A percentile compares a stretch with the other conserved stretches of the same genome.
These are phyloP conservation scores for Plutella xylostella DNA, from an alignment of 2,888 invertebrate genomes.

Conservation along the genomic window DNA sequence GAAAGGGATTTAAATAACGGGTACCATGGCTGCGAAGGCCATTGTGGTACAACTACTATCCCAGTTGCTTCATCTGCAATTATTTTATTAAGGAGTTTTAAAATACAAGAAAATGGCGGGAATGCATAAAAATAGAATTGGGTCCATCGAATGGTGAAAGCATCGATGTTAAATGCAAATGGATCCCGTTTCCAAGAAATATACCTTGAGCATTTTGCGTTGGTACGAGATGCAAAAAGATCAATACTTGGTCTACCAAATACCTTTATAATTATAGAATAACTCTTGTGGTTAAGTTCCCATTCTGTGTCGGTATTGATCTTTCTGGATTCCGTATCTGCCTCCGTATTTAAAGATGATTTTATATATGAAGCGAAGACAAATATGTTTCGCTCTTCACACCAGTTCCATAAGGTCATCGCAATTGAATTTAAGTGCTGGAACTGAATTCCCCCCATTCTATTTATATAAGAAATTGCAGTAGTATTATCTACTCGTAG, in stretches of 20 bases:
- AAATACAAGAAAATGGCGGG: neutral
- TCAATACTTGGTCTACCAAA: slow-evolving; percentile 2
- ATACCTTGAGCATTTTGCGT: neutral
- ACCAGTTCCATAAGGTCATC: slow-evolving; percentile 5
- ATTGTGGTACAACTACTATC: neutral
- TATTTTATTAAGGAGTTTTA: neutral
- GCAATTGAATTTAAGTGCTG: neutral
- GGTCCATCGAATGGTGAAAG: neutral
- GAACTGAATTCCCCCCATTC: neutral
- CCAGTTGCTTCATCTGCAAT: neutral
- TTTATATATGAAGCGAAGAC: slow-evolving; percentile 9
- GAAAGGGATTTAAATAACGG: neutral
- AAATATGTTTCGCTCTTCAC: slow-evolving; percentile 2
- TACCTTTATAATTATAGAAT: neutral
- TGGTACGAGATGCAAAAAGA: slow-evolving; percentile 1
- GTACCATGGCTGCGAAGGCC: slow-evolving; percentile 3
- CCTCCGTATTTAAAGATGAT: slow-evolving; percentile 4
- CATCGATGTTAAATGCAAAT: neutral
- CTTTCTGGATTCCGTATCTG: slow-evolving; percentile 8
- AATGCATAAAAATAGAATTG: slow-evolving; percentile 1
- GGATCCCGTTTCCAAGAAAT: slow-evolving; percentile 4
- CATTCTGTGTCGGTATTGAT: slow-evolving; percentile 2
- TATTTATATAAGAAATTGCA: too few species aligned
- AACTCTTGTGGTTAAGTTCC: neutral
- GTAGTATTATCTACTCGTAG: slow-evolving; percentile 7